These are phyloP conservation scores for Cosmopolites sordidus DNA, from an alignment of 2,888 invertebrate genomes.

Conservation along the genomic window DNA sequence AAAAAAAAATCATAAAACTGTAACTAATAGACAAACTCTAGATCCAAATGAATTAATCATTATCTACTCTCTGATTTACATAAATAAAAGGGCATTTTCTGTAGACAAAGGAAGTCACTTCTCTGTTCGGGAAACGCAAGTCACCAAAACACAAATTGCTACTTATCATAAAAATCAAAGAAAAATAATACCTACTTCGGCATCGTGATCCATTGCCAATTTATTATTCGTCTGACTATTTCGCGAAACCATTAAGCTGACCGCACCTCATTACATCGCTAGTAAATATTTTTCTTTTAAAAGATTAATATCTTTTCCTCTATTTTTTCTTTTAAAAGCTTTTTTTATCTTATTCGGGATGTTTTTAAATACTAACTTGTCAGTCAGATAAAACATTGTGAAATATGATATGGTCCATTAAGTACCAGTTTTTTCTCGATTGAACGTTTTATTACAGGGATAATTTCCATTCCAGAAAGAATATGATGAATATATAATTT, in stretches of 20 bases:
- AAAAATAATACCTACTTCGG: constrained; percentile 12
- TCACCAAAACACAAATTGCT: constrained; percentile 1
- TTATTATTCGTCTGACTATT: constrained; percentile 12
- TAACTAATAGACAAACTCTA: too few species aligned
- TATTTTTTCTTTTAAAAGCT: constrained; percentile 28
- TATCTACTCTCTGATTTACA: too few species aligned
- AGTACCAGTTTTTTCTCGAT: constrained; percentile 8
- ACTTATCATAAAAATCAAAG: constrained; percentile 11
- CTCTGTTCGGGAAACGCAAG: neutral
- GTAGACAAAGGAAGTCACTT: neutral
- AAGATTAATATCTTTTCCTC: constrained; percentile 28
- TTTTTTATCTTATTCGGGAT: constrained; percentile 21
- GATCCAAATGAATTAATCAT: too few species aligned
- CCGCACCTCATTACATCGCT: constrained; percentile 27
- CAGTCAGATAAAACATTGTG: constrained; percentile 22
- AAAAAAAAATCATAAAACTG: too few species aligned
- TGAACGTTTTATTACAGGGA: neutral
- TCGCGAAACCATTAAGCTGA: constrained; percentile 27
- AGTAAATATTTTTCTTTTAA: constrained; percentile 27
- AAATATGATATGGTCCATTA: constrained; percentile 26
- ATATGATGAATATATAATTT: too few species aligned
- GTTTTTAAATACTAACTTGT: constrained; percentile 26
- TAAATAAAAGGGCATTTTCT: neutral
- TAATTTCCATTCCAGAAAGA: too few species aligned
- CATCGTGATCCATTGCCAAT: constrained; percentile 9